Conservation (phyloP, 1,140 invertebrate species). For the Tribolium madens region DNA sequence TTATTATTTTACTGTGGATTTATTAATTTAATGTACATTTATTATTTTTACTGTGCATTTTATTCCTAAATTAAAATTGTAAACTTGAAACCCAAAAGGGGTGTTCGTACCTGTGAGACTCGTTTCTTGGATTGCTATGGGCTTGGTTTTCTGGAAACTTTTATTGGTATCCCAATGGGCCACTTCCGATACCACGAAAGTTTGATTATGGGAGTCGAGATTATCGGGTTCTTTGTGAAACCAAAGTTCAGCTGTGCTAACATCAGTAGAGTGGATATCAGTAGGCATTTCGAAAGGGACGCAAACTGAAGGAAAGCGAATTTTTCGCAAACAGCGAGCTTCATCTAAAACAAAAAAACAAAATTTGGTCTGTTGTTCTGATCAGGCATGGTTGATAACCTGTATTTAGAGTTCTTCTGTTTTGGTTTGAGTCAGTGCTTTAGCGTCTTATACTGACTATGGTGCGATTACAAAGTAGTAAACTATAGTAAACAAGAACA, state of each 20-base stretch:
- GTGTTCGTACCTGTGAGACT: conserved; percentile 75
- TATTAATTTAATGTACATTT: too few relatives aligned
- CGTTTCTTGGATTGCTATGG: conserved; percentile 80
- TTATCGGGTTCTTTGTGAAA: conserved; percentile 78
- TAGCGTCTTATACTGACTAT: background rate
- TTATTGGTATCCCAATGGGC: conserved; percentile 79
- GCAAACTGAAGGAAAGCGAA: conserved; percentile 75
- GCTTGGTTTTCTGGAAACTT: conserved; percentile 78
- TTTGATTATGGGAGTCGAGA: conserved; percentile 73
- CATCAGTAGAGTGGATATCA: conserved; percentile 78
- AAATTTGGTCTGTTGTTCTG: background rate
- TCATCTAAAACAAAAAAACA: conserved; percentile 60
- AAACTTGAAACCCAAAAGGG: too few relatives aligned
- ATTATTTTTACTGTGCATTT: too few relatives aligned
- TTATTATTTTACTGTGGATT: too few relatives aligned
- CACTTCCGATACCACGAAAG: conserved; percentile 83
- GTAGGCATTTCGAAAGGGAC: conserved; percentile 76
- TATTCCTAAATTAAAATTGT: too few relatives aligned
- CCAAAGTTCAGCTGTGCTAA: conserved; percentile 82
- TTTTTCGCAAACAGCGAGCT: conserved; percentile 60
- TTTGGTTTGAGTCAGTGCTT: conserved; percentile 5
- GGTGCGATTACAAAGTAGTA: conserved; percentile 46
- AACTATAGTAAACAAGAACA: conserved; percentile 40
- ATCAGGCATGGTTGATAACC: background rate
- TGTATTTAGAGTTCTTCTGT: background rate